Base-by-base conservation (phyloP, 2,888 invertebrate genomes). In the Ashinkailepas kermadecensis region DNA sequence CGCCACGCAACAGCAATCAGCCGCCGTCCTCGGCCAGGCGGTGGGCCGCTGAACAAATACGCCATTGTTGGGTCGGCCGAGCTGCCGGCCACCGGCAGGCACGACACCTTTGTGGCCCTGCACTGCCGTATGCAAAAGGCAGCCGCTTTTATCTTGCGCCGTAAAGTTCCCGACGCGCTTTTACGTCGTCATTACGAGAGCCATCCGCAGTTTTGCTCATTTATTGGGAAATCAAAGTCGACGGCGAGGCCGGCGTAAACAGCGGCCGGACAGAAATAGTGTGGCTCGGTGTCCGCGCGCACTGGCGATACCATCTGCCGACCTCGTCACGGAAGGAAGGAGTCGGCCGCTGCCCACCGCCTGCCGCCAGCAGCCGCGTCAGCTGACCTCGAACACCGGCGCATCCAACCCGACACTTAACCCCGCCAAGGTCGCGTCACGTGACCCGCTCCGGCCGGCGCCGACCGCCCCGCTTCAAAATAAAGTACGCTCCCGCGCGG, bases 161-260 rank as follows among this genome's bases (percentile, higher is more conserved):
- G 56, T 74, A 74, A 74, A 74, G 11, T 74, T 74, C 56, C 11
- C 54, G 23, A 23, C 15, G 21, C 70, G 12, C 18, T 18, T 74
- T 74, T 74, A 74, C 74, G 74, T 56, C 21, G 21, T 74, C 74
- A 56, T 74, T 54, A 74, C 54, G 8, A 18, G 21, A 8, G 56
- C 21, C 21, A 21, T 56, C 13, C 56, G 56, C 54, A 54, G 56
- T 74, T 15, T 56, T 18, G 74, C 21, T 18, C 54, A 18, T 15
- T 74, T 54, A 74, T 74, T 74, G 74, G 74, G 21, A 74, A 56
- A 56, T 56, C 74, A 74, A 54, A 56, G 74, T n/a, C 56, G 54
- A 13, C 4, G 21, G 10, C 54, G 74, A 23, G 21, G 15, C 74
- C 18, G 18, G 54, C 18, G 74, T 74, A 9, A 74, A 74, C 74